These are phyloP conservation scores for Falco cherrug DNA, from an alignment of 2,797 vertebrate species.

Conservation along the genomic window DNA sequence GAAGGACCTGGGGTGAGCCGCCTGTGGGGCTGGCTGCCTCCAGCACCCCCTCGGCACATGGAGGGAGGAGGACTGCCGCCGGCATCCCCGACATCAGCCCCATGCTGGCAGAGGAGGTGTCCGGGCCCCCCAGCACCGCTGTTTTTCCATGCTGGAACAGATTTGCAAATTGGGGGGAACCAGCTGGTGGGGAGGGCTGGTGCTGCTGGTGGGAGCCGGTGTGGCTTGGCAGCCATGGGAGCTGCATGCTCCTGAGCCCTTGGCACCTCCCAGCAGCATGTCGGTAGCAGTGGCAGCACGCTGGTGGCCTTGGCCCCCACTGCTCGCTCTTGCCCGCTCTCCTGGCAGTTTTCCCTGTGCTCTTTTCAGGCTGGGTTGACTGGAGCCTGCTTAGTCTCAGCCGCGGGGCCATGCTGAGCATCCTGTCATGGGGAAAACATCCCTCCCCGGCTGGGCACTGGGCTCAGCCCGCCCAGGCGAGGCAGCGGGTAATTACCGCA, in stretches of 20 bases:
- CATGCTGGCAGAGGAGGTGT: rapidly evolving
- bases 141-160: not conserved
- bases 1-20: not conserved
- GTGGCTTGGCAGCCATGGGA: rapidly evolving
- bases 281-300: rapidly evolving
- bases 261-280: not conserved
- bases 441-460: not conserved
- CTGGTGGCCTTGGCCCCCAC: not conserved
- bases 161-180: not conserved
- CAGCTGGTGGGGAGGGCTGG: not conserved
- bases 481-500: not conserved
- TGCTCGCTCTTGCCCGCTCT: not conserved
- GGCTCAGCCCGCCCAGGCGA: not conserved
- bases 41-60: rapidly evolving
- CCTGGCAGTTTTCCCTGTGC: rapidly evolving
- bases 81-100: not conserved
- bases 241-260: not conserved
- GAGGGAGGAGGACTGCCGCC: not conserved
- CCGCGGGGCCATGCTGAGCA: not conserved
- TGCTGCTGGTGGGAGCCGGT: not conserved
- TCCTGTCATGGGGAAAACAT: slow-evolving; percentile 63
- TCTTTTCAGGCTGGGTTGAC: not conserved
- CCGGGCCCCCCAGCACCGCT: rapidly evolving
- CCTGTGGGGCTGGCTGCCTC: not conserved
- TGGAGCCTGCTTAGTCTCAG: not conserved